These are phyloP conservation scores for Anolis sagrei DNA, from an alignment of 2,113 vertebrate species.

Conservation along the genomic window DNA sequence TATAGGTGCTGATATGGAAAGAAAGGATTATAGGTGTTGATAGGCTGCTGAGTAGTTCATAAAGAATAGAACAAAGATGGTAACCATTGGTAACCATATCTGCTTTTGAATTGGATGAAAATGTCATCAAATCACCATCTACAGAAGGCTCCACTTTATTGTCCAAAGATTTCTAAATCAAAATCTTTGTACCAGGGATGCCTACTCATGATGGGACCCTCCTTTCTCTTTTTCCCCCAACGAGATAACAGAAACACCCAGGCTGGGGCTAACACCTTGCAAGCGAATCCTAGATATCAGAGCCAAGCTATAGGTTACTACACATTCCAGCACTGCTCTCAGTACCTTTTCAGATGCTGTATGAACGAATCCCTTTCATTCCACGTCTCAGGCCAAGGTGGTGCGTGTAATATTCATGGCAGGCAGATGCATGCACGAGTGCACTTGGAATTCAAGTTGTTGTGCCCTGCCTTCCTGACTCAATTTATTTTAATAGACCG, in stretches of 20 bases:
- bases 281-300: not conserved
- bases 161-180: not conserved
- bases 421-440: not conserved
- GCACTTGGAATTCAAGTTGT: not conserved
- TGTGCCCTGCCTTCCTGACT: too few species aligned
- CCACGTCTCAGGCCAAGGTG: not conserved
- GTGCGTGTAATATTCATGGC: not conserved
- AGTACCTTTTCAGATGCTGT: not conserved
- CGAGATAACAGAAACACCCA: not conserved
- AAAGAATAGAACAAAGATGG: not conserved
- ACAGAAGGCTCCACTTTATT: not conserved
- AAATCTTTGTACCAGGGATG: not conserved
- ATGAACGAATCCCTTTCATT: too few species aligned
- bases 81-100: not conserved
- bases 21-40: not conserved
- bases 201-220: not conserved
- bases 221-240: not conserved
- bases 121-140: not conserved
- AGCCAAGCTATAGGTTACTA: not conserved
- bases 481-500: too few species aligned
- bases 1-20: not conserved
- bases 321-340: not conserved
- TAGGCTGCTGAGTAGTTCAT: not conserved
- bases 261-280: not conserved
- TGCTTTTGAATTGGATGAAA: not conserved